Base-by-base conservation (phyloP, 2,113 vertebrate genomes). In the Scomber scombrus region DNA sequence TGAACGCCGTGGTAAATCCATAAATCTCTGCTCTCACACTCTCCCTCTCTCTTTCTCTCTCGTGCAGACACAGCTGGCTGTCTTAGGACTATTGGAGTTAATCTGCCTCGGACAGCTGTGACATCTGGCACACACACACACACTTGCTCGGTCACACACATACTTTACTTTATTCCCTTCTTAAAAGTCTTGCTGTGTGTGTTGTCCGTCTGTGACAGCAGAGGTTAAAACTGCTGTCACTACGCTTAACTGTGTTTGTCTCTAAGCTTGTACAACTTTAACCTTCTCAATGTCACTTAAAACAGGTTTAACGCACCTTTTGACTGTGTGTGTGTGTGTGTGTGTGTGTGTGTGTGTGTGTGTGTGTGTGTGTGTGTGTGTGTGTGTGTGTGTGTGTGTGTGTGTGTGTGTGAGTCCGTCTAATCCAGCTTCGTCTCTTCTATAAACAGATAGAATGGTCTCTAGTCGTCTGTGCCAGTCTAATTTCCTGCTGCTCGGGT, bases 31-130 rank as follows among this genome's bases (percentile, higher is more conserved):
- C 80, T 85, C 81, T 76, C 81, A 77, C 84, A 45, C 72, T 68
- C n/a, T 58, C 40, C 52, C 12, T 54, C 49, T 57, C 75, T 71
- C 26, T 55, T 40, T 62, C 56, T 63, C 80, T 61, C 54, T 80
- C 13, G 2, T 69, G 50, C 85, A 82, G 72, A 80, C 75, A 89
- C 86, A 81, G 91, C 89, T 93, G 91, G 74, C 76, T 78, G 85
- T 88, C 89, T 91, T 80, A n/a, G 76, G 76, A 78, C 60, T 62
- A 83, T 56, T 65, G 57, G 63, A 80, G 16, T 87, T 91, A 92
- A 93, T 93, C 93, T 82, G 64, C 51, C n/a, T 56, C 18, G 68
- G 82, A 89, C 92, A 87, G 85, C 82, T 88, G 86, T 68, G 89
- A 91, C 89, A 92, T 92, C 90, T 92, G 93, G 92, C 47, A 5